Conservation (phyloP, 2,113 vertebrate genomes). For the Noturus placidus region DNA sequence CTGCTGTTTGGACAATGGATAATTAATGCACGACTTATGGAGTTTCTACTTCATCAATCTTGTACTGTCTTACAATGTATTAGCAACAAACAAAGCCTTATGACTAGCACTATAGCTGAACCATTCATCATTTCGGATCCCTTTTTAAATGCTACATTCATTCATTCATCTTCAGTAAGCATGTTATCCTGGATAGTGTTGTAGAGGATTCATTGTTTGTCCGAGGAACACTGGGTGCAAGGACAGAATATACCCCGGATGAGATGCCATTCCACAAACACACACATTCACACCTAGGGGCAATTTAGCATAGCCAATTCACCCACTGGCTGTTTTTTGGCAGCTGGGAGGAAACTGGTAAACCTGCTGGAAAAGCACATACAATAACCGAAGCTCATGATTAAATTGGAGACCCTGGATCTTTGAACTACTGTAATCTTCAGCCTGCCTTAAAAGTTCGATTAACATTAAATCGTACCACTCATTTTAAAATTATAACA, state of each 20-base stretch:
- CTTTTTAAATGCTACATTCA: neutral
- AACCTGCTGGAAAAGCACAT: neutral
- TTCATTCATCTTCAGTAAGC: neutral
- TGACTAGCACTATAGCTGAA: neutral
- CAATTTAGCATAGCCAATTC: too few species aligned
- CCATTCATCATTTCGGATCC: slow-evolving; percentile 7
- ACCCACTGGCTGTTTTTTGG: neutral
- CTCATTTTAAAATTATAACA: neutral
- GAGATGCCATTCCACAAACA: neutral
- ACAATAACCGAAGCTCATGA: neutral
- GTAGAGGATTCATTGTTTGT: neutral
- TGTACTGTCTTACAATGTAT: slow-evolving; percentile 14
- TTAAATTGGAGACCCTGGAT: neutral
- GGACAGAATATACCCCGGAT: neutral
- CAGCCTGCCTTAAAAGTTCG: too few species aligned
- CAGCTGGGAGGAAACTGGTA: neutral
- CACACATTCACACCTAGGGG: neutral
- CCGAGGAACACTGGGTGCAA: neutral
- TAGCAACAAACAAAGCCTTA: slow-evolving; percentile 15
- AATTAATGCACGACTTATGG: slow-evolving; percentile 15
- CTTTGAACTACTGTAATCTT: neutral
- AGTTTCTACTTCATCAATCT: slow-evolving; percentile 34
- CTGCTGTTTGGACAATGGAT: neutral
- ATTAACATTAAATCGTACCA: neutral
- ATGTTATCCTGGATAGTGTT: neutral